Percentiles rank a stretch among this genome's conserved stretches.
Evolutionary conservation across 2,113 vertebrate species (phyloP).

Genomic region (Tenrec ecaudatus): DNA sequence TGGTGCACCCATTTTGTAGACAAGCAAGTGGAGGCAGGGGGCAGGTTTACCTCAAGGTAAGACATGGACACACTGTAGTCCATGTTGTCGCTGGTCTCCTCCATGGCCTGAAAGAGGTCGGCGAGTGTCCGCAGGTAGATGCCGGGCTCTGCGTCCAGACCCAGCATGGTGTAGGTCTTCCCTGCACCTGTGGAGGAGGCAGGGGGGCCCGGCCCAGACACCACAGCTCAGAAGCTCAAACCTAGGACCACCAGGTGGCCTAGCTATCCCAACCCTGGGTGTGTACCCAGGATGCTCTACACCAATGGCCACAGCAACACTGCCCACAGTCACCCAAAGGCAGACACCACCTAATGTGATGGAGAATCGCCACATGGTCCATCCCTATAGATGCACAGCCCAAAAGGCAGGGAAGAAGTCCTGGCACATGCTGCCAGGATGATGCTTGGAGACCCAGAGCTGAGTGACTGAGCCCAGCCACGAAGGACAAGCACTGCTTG

Average conservation of each 20-base stretch:
- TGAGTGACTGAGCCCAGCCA: too few species aligned
- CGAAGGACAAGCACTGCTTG: too few species aligned
- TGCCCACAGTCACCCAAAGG: neutral
- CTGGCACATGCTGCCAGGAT: neutral
- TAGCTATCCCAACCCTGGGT: neutral
- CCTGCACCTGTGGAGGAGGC: constrained; percentile 75
- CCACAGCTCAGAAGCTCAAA: neutral
- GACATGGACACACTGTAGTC: constrained; percentile 85
- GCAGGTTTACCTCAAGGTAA: constrained; percentile 86
- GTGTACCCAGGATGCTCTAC: neutral
- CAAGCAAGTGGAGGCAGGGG: neutral
- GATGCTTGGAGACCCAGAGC: too few species aligned
- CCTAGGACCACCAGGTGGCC: neutral
- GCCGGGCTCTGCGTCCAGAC: constrained; percentile 81
- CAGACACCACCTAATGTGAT: neutral
- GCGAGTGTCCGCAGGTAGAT: constrained; percentile 84
- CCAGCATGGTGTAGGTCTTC: constrained; percentile 87
- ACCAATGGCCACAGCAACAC: neutral
- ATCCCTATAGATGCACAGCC: neutral
- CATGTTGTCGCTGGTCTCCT: constrained; percentile 60
- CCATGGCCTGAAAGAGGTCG: constrained; percentile 86
- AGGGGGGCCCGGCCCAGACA: neutral
- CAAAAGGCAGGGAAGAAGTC: neutral
- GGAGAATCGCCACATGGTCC: neutral
- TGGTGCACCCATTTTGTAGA: neutral